Base-by-base conservation (phyloP, 2,113 vertebrate genomes). In the Lucifuga dentata region DNA sequence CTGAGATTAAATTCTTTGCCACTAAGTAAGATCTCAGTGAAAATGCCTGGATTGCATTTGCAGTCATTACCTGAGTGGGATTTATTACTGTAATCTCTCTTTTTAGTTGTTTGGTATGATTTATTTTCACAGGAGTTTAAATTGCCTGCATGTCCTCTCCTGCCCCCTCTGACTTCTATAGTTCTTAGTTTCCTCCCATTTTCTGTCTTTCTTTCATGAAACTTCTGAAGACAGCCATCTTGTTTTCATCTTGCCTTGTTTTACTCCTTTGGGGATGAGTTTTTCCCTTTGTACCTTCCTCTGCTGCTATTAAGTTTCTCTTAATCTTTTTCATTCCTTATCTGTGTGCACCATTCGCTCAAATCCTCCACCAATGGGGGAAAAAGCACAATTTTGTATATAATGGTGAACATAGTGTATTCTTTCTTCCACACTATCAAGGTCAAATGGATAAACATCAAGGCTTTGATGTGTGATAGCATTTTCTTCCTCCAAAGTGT, bases 21-120 rank as follows among this genome's bases (percentile, higher is more conserved):
- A 32, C 56, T 57, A 44, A 90, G 90, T 91, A 91, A 91, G 90
- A 71, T 29, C 29, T 64, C 10, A 13, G 51, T 67, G 64, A 80
- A 72, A 81, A 68, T 50, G 74, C 58, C 73, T 90, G 75, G 80
- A 70, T 51, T 80, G 78, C 46, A 60, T 63, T 60, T 89, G 82
- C 51, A 72, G 65, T 80, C 43, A 49, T 89, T 66, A 80, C 80
- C 84, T 88, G 86, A 53, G 85, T 90, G 78, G 60, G 70, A 62
- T 76, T 76, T 40, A 41, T n/a, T n/a, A 16, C 76, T 59, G 9
- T 20, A 58, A 69, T 71, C 55, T 91, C 20, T 67, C 33, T 51
- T 26, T 68, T 59, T 88, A 60, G 33, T 26, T 43, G 57, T 77
- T 76, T 74, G 85, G 20, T 48, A 58, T 80, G 76, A 70, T 82